Base-by-base conservation (phyloP, 2,113 vertebrate genomes). In the Raja brachyura region DNA sequence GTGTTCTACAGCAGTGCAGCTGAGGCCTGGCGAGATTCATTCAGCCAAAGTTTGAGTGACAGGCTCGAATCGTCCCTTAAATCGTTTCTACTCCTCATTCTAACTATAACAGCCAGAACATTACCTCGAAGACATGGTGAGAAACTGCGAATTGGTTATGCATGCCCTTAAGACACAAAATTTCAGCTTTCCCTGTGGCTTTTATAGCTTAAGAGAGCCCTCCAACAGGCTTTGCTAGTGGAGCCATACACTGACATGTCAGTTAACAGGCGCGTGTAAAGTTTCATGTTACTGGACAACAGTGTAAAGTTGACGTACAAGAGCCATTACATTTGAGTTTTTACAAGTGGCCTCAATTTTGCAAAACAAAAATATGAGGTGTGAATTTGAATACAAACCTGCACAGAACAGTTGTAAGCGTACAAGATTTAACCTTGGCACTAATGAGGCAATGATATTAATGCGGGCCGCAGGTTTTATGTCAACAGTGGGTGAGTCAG, bases 41-140 rank as follows among this genome's bases (percentile, higher is more conserved):
- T 88, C 83, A 66, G 83, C 14, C n/a, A 88, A 88, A 31, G 83
- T 63, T 28, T 92, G 63, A 92, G 90, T 54, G 90, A 54, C 90
- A 70, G 90, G 90, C 22, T 54, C 2, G 73, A 74, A 54, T 92
- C 90, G 10, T 66, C 33, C 18, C 33, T 48, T 39, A 68, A 33
- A 90, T 18, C 18, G n/a, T 68, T 48, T 25, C 66, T 61, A 31
- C 59, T 63, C 28, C 83, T 14, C 6, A 31, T n/a, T 66, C n/a
- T 61, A 63, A 63, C 61, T 33, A 31, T 88, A 88, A 66, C 25
- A 63, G 59, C 83, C 28, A 88, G 28, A 88, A 14, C 83, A 88
- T 59, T n/a, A 63, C 83, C 59, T 88, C 59, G 63, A 88, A 88
- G n/a, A 73, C 59, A 66, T 85, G 81, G 56, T 4, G 20, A 83